A percentile compares a stretch with the other conserved stretches of the same genome.
These are phyloP conservation scores for Protaetia brevitarsis DNA, from an alignment of 1,140 invertebrate genomes.

Conservation along the genomic window DNA sequence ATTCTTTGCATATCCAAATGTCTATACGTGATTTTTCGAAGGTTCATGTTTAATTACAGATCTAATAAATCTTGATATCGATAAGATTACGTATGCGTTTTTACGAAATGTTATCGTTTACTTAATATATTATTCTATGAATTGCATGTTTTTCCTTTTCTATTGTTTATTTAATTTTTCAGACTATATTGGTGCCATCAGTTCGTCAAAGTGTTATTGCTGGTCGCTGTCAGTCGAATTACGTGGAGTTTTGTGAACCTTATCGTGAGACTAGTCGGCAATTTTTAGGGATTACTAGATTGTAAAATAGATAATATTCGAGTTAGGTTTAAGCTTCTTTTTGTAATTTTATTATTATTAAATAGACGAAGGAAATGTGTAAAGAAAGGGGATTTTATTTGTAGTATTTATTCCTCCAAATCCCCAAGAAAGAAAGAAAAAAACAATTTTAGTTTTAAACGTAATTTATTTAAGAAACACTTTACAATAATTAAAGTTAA, in stretches of 20 bases:
- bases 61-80: no score
- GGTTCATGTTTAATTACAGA: no score
- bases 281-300: neutral
- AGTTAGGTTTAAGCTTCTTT: neutral
- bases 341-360: no score
- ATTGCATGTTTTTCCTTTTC: neutral
- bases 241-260: neutral
- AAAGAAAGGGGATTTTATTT: neutral
- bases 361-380: neutral
- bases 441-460: no score
- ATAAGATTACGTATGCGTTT: no score
- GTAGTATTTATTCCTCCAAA: neutral
- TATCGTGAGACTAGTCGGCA: no score
- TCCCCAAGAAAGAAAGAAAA: no score
- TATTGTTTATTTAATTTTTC: slow-evolving; percentile 33
- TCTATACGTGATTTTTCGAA: no score
- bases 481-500: neutral
- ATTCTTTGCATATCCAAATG: no score
- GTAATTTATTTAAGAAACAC: neutral
- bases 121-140: no score
- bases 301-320: neutral
- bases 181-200: slow-evolving; percentile 58
- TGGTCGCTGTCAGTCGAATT: neutral
- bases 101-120: no score
- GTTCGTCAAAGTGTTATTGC: slow-evolving; percentile 56